Evolutionary conservation across 2,113 vertebrate species (phyloP).

Genomic region (Phocoena phocoena): DNA sequence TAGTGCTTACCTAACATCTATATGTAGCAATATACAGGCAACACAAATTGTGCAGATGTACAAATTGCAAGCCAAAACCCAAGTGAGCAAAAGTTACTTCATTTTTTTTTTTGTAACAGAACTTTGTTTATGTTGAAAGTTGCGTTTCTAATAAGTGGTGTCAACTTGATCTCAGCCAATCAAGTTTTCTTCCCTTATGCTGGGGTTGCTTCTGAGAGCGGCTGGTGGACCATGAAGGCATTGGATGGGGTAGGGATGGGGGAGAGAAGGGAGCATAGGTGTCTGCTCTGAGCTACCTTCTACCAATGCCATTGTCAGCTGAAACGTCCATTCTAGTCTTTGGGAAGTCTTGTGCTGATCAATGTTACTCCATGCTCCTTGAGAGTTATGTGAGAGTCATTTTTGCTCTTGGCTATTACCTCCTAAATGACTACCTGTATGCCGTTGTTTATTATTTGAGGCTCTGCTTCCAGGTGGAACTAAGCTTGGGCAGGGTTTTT

Average conservation of each 20-base stretch:
- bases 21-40: not conserved
- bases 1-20: not conserved
- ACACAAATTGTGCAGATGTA: not conserved
- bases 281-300: not conserved
- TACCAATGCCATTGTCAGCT: not conserved
- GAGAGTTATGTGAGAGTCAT: not conserved
- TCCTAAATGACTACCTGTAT: not conserved
- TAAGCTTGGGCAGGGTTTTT: not conserved
- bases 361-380: not conserved
- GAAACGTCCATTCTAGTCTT: not conserved
- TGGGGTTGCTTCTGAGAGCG: not conserved
- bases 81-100: not conserved
- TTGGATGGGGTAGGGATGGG: not conserved
- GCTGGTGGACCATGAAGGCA: not conserved
- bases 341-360: not conserved
- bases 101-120: not conserved
- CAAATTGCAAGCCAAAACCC: not conserved
- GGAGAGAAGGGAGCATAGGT: fast-evolving
- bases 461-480: not conserved
- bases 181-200: not conserved
- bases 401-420: not conserved
- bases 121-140: not conserved
- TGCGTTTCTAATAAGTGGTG: not conserved
- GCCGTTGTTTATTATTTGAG: not conserved
- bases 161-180: not conserved